These are phyloP conservation scores for Eudasyphora cyanicolor DNA, from an alignment of 2,888 invertebrate species.

Conservation along the genomic window DNA sequence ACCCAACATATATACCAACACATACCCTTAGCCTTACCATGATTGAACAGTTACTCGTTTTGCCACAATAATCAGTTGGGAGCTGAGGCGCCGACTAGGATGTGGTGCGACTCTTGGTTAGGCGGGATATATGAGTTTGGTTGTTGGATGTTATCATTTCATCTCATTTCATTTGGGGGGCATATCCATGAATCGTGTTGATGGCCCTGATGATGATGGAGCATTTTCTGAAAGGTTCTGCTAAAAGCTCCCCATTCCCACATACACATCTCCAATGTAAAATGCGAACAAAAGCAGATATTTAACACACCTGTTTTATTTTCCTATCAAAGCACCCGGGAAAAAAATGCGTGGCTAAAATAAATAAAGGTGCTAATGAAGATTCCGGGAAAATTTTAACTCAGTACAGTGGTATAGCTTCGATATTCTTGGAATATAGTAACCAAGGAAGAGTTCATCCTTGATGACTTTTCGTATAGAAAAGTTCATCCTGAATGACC, in stretches of 20 bases:
- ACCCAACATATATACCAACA: not conserved
- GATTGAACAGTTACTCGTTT: conserved; percentile 34
- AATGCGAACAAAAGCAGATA: not conserved
- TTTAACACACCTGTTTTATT: conserved; percentile 52
- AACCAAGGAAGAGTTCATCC: no score
- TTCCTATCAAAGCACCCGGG: not conserved
- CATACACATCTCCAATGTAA: not conserved
- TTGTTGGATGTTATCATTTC: conserved; percentile 3
- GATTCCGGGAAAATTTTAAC: not conserved
- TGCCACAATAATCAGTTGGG: conserved; percentile 14
- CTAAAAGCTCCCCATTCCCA: not conserved
- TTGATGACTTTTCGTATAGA: no score
- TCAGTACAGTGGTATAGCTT: no score
- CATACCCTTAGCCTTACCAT: not conserved
- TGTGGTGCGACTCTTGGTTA: not conserved
- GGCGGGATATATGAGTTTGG: no score
- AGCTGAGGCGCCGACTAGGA: not conserved
- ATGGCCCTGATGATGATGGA: conserved; percentile 42
- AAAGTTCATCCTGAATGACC: no score
- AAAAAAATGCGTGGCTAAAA: conserved; percentile 10
- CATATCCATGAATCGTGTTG: conserved; percentile 22
- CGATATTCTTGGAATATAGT: no score
- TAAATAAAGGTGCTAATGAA: conserved; percentile 28
- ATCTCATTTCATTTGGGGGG: not conserved
- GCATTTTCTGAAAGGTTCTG: conserved; percentile 16